phyloP scores from a whole-genome alignment of 2,888 invertebrate species.

The Cantharis lateralis region DNA sequence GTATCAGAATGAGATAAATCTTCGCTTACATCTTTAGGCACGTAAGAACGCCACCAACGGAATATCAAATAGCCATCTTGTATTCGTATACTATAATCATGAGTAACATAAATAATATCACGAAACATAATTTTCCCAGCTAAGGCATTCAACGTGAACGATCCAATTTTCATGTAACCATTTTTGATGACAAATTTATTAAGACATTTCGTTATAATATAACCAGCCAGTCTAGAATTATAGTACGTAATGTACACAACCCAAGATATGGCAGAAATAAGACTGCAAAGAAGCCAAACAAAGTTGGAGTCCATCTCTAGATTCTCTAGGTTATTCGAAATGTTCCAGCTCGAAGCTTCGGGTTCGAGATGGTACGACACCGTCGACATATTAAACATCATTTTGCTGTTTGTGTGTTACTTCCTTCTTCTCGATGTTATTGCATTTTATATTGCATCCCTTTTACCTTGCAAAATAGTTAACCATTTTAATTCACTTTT shows the following conservation, averaged over 20 bases:
- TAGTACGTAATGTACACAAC: conserved; percentile 94
- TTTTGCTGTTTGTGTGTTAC: not conserved
- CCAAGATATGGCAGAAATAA: conserved; percentile 86
- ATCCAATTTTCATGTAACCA: conserved; percentile 91
- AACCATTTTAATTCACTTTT: not conserved
- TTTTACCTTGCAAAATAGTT: not conserved
- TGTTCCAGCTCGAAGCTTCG: not conserved
- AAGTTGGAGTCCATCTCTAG: conserved; percentile 80
- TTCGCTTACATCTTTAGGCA: conserved; percentile 93
- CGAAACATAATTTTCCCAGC: conserved; percentile 99
- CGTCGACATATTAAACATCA: not conserved
- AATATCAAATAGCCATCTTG: conserved; percentile 98
- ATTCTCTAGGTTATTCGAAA: conserved; percentile 60
- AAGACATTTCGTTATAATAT: conserved; percentile 84
- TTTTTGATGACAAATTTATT: conserved; percentile 85
- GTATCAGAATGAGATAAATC: conserved; percentile 96
- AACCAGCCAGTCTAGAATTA: conserved; percentile 90
- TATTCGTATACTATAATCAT: conserved; percentile 89
- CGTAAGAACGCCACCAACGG: conserved; percentile 96
- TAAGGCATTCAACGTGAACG: conserved; percentile 91
- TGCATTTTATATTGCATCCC: not conserved
- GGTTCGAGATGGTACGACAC: not conserved
- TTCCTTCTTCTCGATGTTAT: not conserved
- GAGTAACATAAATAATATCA: conserved; percentile 91
- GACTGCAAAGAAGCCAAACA: conserved; percentile 76